Evolutionary conservation across 2,797 vertebrate species (phyloP), one percentile per base, ranked within the genome.

Genomic region (Sebastolobus altivelis): DNA sequence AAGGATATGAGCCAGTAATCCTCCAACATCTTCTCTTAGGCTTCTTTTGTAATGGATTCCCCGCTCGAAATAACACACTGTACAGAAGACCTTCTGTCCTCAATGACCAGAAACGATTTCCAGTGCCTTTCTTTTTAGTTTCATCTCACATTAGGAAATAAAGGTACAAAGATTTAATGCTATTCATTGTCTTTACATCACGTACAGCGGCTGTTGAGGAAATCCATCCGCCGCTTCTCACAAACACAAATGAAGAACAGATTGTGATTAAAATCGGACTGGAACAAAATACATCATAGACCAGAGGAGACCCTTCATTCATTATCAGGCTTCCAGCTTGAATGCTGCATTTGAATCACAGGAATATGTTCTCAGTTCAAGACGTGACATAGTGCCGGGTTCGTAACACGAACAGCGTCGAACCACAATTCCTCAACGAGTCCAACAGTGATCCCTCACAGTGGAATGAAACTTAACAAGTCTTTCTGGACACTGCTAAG

Each of bases 71-170:
- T 71, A 37, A 89, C 65, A 81, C 65, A 72, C 70, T 62, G 58
- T 52, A 88, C 18, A 79, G 72, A 80, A 86, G 72, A 91, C 62
- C 71, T 52, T 88, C 76, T 84, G 80, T 85, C 80, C 81, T 89
- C 77, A 83, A 79, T 88, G 90, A 93, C 87, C 91, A 86, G 90
- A 92, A 90, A 88, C 92, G 83, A 91, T 87, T 94, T 96, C 95
- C 95, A 96, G 95, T 96, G 95, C 94, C 93, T 95, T 93, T 92
- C 83, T 84, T 88, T 82, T 82, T 86, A 86, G 80, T 89, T 90
- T 93, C 74, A 90, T 87, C 66, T 90, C 86, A 86, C 71, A 91
- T 93, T 71, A 91, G 72, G 83, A 92, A 88, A 86, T 83, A 79
- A 90, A 92, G 87, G 75, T 92, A 89, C 69, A 84, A 84, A 86